Evolutionary conservation across 1,140 invertebrate genomes (phyloP), one percentile per base, ranked within the genome.

Genomic region (Myzus persicae): DNA sequence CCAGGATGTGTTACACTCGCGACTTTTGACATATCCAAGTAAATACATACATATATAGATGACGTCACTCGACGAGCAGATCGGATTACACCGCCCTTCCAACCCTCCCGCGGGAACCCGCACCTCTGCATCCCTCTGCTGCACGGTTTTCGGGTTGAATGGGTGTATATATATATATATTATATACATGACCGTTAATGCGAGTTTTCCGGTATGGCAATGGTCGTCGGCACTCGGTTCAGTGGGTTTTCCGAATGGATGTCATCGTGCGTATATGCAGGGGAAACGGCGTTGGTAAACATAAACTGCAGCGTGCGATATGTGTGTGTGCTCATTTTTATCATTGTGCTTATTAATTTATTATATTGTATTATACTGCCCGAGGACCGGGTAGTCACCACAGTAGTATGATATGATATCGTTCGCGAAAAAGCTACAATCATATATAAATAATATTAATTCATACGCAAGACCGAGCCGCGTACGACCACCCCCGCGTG

Each of bases 231-330:
- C 54, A 67, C 59, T 81, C 90, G 90, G 90, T 91, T 91, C 90
- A 91, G 42, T 91, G 90, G 42, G 42, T 91, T 91, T 91, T 91
- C 67, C 90, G 67, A 76, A 91, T 48, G 90, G 90, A 91, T 67
- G 42, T 91, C 59, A n/a, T 44, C 9, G n/a, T n/a, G 26, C 9
- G 24, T 38, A 36, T 44, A 48, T 48, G n/a, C 46, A 48, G 26
- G 42, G 31, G 90, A 26, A 46, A 42, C 1, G n/a, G 2, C 22
- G 44, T 76, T 11, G 38, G 40, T 44, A n/a, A 44, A 48, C 46
- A 48, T 51, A 36, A 14, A 24, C n/a, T 44, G 42, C 85, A 8
- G 24, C 9, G 46, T 5, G n/a, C 9, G 40, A n/a, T 22, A 42
- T n/a, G 67, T 59, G 90, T 38, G 38, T 6, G 38, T n/a, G n/a